These are phyloP conservation scores for Spea multiplicata DNA, from an alignment of 2,113 vertebrate species.

Conservation along the genomic window DNA sequence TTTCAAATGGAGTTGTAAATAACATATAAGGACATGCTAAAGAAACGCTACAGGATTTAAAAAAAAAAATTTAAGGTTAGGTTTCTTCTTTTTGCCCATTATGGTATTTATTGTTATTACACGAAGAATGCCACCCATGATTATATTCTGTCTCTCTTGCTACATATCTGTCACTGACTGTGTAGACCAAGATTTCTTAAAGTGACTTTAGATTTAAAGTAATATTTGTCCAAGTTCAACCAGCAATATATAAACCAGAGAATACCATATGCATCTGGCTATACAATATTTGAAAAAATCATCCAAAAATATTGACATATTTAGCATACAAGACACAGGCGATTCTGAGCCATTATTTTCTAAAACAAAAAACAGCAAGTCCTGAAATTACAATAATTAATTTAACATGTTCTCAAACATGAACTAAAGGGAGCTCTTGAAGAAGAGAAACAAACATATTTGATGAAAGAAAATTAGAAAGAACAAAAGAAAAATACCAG, in stretches of 20 bases:
- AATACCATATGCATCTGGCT: too few relatives aligned
- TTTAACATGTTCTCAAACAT: too few relatives aligned
- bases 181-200: background rate
- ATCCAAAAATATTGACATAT: too few relatives aligned
- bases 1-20: background rate
- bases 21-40: background rate
- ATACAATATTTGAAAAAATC: too few relatives aligned
- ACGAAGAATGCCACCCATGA: background rate
- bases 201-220: background rate
- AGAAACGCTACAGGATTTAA: background rate
- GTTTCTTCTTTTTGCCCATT: slow-evolving; percentile 18
- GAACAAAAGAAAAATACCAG: background rate
- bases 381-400: too few relatives aligned
- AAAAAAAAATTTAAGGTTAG: background rate
- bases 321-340: too few relatives aligned
- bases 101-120: slow-evolving; percentile 5
- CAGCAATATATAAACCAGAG: too few relatives aligned
- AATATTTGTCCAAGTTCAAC: background rate
- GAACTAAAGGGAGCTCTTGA: background rate
- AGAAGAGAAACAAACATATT: background rate
- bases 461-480: background rate
- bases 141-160: slow-evolving; percentile 24
- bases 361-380: too few relatives aligned
- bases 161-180: background rate
- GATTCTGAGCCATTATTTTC: too few relatives aligned